Evolutionary conservation across 2,888 invertebrate species (phyloP).

Genomic region (Gryllus longicercus): DNA sequence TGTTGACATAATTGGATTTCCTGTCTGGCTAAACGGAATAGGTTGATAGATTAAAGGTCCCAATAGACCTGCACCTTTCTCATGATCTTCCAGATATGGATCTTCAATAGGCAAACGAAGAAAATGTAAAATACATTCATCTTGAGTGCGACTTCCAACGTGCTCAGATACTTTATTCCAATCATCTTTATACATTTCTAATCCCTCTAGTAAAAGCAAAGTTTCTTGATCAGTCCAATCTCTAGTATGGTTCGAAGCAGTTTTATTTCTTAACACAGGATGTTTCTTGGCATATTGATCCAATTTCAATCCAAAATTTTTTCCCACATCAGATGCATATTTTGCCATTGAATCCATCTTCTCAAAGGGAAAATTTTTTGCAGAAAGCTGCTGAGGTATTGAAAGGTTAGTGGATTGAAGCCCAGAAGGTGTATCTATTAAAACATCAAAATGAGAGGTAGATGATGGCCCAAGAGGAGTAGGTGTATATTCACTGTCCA

Average conservation of each 20-base stretch:
- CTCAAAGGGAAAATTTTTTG: constrained; percentile 69
- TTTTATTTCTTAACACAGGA: constrained; percentile 67
- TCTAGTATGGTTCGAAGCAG: constrained; percentile 73
- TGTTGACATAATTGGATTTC: constrained; percentile 99
- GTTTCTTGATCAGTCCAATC: constrained; percentile 99
- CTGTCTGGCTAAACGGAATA: constrained; percentile 94
- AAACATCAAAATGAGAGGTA: constrained; percentile 97
- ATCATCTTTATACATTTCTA: constrained; percentile 98
- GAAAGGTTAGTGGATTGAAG: constrained; percentile 85
- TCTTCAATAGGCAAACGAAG: constrained; percentile 97
- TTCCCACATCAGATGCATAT: constrained; percentile 50
- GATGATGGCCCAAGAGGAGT: constrained; percentile 99
- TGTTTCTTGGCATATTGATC: constrained; percentile 81
- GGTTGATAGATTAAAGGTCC: constrained; percentile 91
- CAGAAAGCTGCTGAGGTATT: constrained; percentile 75
- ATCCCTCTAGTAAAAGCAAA: constrained; percentile 84
- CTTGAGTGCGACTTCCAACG: constrained; percentile 96
- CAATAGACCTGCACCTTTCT: constrained; percentile 50
- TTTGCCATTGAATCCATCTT: constrained; percentile 54
- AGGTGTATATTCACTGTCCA: constrained; percentile 91
- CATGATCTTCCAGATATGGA: constrained; percentile 89
- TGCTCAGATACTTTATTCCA: constrained; percentile 99
- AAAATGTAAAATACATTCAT: constrained; percentile 98
- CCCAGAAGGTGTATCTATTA: constrained; percentile 97
- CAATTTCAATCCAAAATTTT: constrained; percentile 77